Conservation (phyloP, 2,888 invertebrate genomes). For the Phymatocera aterrima region DNA sequence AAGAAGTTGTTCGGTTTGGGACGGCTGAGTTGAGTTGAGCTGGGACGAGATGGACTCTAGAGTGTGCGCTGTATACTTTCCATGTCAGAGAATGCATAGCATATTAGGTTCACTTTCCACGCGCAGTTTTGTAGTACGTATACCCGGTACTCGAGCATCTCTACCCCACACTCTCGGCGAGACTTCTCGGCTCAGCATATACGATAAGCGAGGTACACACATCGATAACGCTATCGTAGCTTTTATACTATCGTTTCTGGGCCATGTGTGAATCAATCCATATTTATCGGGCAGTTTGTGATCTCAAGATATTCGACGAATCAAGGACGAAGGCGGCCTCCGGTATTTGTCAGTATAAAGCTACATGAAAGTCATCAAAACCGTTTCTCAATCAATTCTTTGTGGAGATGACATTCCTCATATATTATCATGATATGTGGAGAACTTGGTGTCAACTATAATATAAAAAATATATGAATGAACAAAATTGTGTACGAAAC, state of each 20-base stretch:
- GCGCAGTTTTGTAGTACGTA: conserved; percentile 40
- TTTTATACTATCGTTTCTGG: conserved; percentile 44
- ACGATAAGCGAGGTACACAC: conserved; percentile 28
- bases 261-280: conserved; percentile 32
- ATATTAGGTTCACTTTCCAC: conserved; percentile 44
- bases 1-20: conserved; percentile 28
- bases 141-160: conserved; percentile 32
- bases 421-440: too few species aligned
- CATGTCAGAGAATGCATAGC: conserved; percentile 43
- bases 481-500: too few species aligned
- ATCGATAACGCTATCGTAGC: conserved; percentile 29
- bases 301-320: conserved; percentile 31
- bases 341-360: conserved; percentile 2
- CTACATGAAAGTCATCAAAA: conserved; percentile 17
- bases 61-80: conserved; percentile 39
- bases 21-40: conserved; percentile 31
- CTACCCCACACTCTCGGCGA: conserved; percentile 4
- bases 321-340: conserved; percentile 15
- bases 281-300: conserved; percentile 40
- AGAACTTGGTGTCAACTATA: too few species aligned
- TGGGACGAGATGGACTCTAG: conserved; percentile 30
- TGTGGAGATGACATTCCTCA: not conserved
- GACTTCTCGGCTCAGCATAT: conserved; percentile 26
- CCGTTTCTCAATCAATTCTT: conserved; percentile 14
- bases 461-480: too few species aligned